Conservation (phyloP, 1,140 invertebrate genomes). For the Branchinecta lindahli region DNA sequence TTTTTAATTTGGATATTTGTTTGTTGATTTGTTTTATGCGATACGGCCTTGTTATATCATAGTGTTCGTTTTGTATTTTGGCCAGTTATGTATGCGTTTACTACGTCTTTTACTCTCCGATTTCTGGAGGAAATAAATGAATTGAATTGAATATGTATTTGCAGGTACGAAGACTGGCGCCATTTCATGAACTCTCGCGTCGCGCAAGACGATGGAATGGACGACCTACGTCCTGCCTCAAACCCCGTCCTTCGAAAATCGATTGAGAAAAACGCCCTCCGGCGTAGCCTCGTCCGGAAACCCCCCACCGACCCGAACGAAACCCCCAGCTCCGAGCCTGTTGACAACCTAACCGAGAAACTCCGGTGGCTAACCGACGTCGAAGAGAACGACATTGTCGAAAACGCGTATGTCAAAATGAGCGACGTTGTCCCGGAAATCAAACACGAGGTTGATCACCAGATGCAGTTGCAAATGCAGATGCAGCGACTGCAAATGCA, state of each 20-base stretch:
- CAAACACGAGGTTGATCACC: neutral
- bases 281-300: slow-evolving; percentile 48
- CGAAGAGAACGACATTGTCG: slow-evolving; percentile 36
- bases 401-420: slow-evolving; percentile 17
- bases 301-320: slow-evolving; percentile 27
- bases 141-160: no score
- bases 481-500: slow-evolving; percentile 21
- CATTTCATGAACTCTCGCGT: slow-evolving; percentile 11
- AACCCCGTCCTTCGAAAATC: slow-evolving; percentile 23
- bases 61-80: no score
- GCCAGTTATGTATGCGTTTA: no score
- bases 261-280: slow-evolving; percentile 53
- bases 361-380: slow-evolving; percentile 63
- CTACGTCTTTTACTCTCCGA: no score
- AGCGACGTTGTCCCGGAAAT: slow-evolving; percentile 11
- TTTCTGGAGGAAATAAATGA: no score
- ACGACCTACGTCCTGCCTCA: neutral
- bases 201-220: neutral
- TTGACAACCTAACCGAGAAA: slow-evolving; percentile 52
- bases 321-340: neutral
- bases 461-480: slow-evolving; percentile 11
- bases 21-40: no score
- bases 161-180: slow-evolving; percentile 15
- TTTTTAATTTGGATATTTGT: no score
- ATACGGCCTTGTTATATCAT: no score